A percentile compares a stretch with the other conserved stretches of the same genome.
phyloP scores from a whole-genome alignment of 1,140 invertebrate species.

The Papilio aristodemus region DNA sequence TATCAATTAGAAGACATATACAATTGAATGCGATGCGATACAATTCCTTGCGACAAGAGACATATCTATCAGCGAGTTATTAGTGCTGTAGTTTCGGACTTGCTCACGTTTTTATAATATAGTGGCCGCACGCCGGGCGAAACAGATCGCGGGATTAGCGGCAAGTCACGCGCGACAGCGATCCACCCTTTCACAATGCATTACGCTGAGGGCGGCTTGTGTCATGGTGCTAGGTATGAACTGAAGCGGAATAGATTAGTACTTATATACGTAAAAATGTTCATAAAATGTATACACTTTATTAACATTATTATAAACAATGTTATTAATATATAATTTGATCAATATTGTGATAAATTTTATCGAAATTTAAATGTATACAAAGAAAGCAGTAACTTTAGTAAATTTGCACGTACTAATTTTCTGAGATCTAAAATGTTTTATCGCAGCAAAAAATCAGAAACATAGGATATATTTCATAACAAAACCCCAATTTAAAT shows the following conservation, averaged over 20 bases:
- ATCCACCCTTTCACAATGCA: conserved; percentile 56
- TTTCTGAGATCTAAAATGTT: too few species aligned
- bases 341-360: too few species aligned
- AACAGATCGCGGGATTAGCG: conserved; percentile 39
- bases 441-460: too few species aligned
- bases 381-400: too few species aligned
- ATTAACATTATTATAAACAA: too few species aligned
- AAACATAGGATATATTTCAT: too few species aligned
- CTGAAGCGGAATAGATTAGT: conserved; percentile 40
- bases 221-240: conserved; percentile 29
- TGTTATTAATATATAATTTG: too few species aligned
- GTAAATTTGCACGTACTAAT: too few species aligned
- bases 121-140: conserved; percentile 42
- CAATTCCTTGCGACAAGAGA: neutral
- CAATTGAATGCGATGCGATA: neutral
- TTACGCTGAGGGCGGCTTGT: conserved; percentile 43
- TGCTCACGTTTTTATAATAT: conserved; percentile 39
- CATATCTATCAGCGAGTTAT: conserved; percentile 3
- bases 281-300: neutral
- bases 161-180: conserved; percentile 46
- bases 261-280: too few species aligned
- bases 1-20: too few species aligned
- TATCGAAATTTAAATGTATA: too few species aligned
- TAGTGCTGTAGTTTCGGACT: neutral
- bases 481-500: neutral